Evolutionary conservation across 2,797 vertebrate species (phyloP), one percentile per base, ranked within the genome.

Genomic region (Tragelaphus oryx): DNA sequence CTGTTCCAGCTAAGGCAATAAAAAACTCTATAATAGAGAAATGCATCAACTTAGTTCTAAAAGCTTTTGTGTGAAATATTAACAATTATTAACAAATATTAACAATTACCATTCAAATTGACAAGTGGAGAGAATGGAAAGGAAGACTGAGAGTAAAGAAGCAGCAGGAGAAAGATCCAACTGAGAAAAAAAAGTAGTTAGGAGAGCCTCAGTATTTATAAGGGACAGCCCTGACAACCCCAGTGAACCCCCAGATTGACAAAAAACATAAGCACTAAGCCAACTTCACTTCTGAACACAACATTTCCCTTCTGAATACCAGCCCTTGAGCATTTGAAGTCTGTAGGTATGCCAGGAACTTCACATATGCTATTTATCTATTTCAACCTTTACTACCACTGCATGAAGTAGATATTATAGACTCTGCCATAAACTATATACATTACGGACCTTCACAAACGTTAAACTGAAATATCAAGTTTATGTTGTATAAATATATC

Each of bases 31-130:
- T 50, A 11, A 88, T 37, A 46, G 8, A 83, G 9, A 94, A 94
- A 88, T 90, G 33, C 48, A 94, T 88, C 30, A 85, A 81, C 87
- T 92, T 88, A 75, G 54, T 92, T 87, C 46, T 84, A 95, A 93
- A 94, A 44, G 59, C 68, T 95, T 93, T 90, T 75, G 28, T 57
- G 48, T 75, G 89, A 94, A 80, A 33, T 50, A 78, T 22, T 78
- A 76, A n/a, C 74, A 75, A 46, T 76, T 50, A 78, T 95, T 91
- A 78, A 50, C 50, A 37, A 55, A 26, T 55, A 81, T 81, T 81
- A 81, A 57, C 33, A 95, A 80, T 96, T 92, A 84, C 59, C 22
- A 90, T 95, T 85, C 33, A 59, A 84, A 90, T 60, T 86, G 81
- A 93, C 54, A 92, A 78, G 44, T 89, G 12, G 33, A 88, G 37